Percentiles rank a stretch among this genome's conserved stretches.
phyloP scores from a whole-genome alignment of 2,113 vertebrate species.

The Crocuta crocuta region DNA sequence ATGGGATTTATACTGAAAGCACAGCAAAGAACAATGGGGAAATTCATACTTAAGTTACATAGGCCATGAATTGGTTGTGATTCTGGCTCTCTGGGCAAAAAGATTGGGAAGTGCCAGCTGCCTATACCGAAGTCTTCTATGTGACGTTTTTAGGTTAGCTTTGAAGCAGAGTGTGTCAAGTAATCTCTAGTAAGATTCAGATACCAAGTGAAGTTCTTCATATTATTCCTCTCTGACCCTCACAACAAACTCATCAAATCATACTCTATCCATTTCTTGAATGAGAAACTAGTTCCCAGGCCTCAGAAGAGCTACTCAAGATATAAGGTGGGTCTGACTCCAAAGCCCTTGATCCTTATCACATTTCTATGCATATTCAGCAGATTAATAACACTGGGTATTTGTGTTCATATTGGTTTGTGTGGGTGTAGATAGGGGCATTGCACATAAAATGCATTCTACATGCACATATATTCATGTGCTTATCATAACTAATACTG shows the following conservation, averaged over 20 bases:
- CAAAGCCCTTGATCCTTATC: neutral
- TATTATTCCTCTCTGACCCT: neutral
- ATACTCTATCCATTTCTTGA: neutral
- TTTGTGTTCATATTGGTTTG: too few species aligned
- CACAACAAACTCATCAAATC: neutral
- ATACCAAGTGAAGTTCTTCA: neutral
- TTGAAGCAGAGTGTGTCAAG: neutral
- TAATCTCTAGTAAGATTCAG: neutral
- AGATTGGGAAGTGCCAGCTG: neutral
- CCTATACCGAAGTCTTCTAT: neutral
- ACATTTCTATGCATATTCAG: neutral
- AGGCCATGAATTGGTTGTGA: neutral
- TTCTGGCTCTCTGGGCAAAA: neutral
- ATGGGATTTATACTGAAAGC: neutral
- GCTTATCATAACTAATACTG: neutral
- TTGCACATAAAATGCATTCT: neutral
- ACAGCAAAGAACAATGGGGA: neutral
- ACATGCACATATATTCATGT: neutral
- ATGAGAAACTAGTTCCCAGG: neutral
- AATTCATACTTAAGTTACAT: neutral
- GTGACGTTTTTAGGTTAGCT: neutral
- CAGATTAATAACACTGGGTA: neutral
- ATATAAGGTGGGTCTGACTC: neutral
- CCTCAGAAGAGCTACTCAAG: neutral
- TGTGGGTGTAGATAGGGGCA: neutral